A percentile compares a stretch with the other conserved stretches of the same genome.
Conservation (phyloP, 2,113 vertebrate genomes). For the Heteronetta atricapilla region DNA sequence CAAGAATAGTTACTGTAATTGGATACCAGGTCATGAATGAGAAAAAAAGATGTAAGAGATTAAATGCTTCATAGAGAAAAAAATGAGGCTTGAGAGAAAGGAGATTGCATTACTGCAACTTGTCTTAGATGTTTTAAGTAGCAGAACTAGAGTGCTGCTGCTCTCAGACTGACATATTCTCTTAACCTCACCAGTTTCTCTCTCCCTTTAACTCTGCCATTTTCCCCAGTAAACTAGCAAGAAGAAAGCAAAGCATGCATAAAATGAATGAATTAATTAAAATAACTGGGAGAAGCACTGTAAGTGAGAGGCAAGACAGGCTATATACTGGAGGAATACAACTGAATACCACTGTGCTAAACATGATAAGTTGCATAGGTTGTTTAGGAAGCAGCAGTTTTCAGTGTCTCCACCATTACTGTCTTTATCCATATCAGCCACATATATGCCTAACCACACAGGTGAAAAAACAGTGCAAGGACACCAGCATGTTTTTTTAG, state of each 20-base stretch:
- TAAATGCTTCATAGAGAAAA: slow-evolving; percentile 33
- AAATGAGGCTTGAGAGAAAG: slow-evolving; percentile 27
- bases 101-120: slow-evolving; percentile 31
- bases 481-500: background rate
- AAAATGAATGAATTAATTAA: background rate
- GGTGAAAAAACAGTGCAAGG: background rate
- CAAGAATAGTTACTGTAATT: slow-evolving; percentile 66
- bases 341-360: background rate
- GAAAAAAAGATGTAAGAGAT: slow-evolving; percentile 58
- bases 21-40: slow-evolving; percentile 53
- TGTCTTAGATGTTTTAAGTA: slow-evolving; percentile 18
- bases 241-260: background rate
- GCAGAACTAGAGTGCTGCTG: background rate
- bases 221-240: background rate
- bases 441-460: background rate
- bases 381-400: background rate
- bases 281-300: background rate
- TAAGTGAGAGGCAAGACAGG: background rate
- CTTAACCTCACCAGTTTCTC: background rate
- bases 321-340: background rate
- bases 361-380: background rate
- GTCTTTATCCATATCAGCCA: background rate
- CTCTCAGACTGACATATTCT: background rate
- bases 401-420: background rate
- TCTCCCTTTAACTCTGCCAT: background rate